phyloP scores from a whole-genome alignment of 2,113 vertebrate species.

The Micronycteris hirsuta region DNA sequence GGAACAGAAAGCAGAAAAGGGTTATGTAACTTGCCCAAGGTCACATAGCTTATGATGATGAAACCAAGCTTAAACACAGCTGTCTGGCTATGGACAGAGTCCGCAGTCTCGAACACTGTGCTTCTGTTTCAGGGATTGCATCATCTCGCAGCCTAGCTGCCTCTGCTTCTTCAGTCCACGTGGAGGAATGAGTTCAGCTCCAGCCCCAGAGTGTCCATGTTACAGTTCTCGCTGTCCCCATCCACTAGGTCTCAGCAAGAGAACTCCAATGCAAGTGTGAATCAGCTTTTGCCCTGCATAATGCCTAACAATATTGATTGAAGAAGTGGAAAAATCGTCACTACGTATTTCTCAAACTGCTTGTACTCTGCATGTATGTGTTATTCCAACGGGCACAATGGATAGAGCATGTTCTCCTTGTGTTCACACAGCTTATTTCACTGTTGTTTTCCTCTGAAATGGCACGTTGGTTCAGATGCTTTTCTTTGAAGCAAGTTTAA shows the following conservation, averaged over 20 bases:
- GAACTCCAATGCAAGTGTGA: background rate
- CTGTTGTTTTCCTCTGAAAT: background rate
- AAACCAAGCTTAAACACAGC: background rate
- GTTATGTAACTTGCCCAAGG: background rate
- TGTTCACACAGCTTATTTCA: background rate
- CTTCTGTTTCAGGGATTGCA: background rate
- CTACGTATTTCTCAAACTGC: background rate
- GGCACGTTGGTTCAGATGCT: background rate
- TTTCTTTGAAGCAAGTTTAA: background rate
- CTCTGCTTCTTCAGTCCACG: background rate
- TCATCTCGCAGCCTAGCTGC: background rate
- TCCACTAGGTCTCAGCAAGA: background rate
- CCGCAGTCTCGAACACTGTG: background rate
- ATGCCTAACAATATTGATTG: background rate
- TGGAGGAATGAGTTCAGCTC: background rate
- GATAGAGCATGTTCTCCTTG: background rate
- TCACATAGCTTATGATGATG: background rate
- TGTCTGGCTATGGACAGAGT: no score
- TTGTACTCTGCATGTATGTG: background rate
- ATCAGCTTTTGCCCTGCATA: background rate
- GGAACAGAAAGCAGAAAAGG: background rate
- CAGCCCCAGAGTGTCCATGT: background rate
- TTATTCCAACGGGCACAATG: background rate
- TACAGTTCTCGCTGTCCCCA: background rate
- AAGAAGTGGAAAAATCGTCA: background rate